Percentiles rank a stretch among this genome's conserved stretches.
Evolutionary conservation across 2,888 invertebrate species (phyloP).

Genomic region (Spicauda simplicius): DNA sequence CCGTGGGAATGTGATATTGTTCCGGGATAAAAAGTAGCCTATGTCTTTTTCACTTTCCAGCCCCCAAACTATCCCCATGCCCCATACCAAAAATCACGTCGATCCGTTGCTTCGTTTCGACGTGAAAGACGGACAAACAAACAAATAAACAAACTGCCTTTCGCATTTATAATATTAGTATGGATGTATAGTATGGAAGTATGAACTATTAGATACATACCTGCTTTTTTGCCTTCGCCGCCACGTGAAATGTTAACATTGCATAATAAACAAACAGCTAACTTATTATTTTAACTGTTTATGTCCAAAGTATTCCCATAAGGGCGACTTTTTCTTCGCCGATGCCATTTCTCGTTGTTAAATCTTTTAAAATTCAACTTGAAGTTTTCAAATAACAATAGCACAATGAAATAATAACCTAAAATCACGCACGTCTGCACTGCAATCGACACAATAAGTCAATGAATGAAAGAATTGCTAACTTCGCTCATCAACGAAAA

Average conservation of each 20-base stretch:
- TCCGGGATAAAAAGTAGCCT: too few relatives aligned
- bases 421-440: slow-evolving; percentile 15
- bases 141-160: too few relatives aligned
- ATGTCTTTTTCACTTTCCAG: too few relatives aligned
- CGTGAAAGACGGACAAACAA: too few relatives aligned
- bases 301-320: slow-evolving; percentile 44
- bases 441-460: slow-evolving; percentile 20
- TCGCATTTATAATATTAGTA: too few relatives aligned
- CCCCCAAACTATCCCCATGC: too few relatives aligned
- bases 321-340: slow-evolving; percentile 36
- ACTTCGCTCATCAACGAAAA: slow-evolving; percentile 24
- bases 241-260: slow-evolving; percentile 41
- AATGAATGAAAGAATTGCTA: slow-evolving; percentile 27
- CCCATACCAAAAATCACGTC: too few relatives aligned
- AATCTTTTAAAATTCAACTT: background rate
- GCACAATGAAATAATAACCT: slow-evolving; percentile 15
- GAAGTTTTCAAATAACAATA: background rate
- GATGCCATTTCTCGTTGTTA: background rate
- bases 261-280: slow-evolving; percentile 42
- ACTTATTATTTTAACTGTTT: slow-evolving; percentile 43
- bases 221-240: slow-evolving; percentile 41
- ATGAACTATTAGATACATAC: slow-evolving; percentile 39
- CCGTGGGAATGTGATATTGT: too few relatives aligned
- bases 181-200: too few relatives aligned
- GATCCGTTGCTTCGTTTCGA: too few relatives aligned